phyloP scores from a whole-genome alignment of 2,888 invertebrate genomes.

The Platypus cylindrus region DNA sequence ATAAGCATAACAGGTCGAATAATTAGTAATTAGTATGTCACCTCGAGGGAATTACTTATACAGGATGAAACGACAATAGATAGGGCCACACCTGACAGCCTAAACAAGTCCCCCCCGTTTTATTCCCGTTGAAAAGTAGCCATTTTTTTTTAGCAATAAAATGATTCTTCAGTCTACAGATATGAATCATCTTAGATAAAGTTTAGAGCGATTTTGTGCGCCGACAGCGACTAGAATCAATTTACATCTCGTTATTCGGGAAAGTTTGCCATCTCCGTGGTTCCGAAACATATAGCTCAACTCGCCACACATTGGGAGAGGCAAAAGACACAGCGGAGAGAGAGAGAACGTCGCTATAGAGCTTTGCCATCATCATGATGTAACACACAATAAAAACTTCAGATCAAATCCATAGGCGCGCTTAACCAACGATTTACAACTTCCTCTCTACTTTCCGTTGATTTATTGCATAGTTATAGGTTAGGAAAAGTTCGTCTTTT shows the following conservation, averaged over 20 bases:
- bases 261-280: conserved; percentile 12
- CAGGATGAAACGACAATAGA: too few relatives aligned
- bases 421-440: too few relatives aligned
- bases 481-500: too few relatives aligned
- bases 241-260: conserved; percentile 35
- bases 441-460: too few relatives aligned
- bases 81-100: too few relatives aligned
- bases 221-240: conserved; percentile 33
- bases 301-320: too few relatives aligned
- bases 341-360: not conserved
- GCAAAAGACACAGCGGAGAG: too few relatives aligned
- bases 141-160: conserved; percentile 1
- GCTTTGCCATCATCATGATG: conserved; percentile 1
- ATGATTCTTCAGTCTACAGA: not conserved
- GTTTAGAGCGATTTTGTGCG: conserved; percentile 34
- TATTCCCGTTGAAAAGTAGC: conserved; percentile 1
- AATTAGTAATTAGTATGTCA: not conserved
- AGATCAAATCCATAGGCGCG: not conserved
- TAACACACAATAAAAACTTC: not conserved
- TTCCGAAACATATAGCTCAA: conserved; percentile 10
- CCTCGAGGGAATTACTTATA: too few relatives aligned
- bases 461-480: too few relatives aligned
- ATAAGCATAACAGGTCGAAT: too few relatives aligned
- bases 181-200: conserved; percentile 19
- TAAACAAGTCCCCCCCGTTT: too few relatives aligned